These are phyloP conservation scores for Idaea straminata DNA, from an alignment of 2,888 invertebrate species.

Conservation along the genomic window DNA sequence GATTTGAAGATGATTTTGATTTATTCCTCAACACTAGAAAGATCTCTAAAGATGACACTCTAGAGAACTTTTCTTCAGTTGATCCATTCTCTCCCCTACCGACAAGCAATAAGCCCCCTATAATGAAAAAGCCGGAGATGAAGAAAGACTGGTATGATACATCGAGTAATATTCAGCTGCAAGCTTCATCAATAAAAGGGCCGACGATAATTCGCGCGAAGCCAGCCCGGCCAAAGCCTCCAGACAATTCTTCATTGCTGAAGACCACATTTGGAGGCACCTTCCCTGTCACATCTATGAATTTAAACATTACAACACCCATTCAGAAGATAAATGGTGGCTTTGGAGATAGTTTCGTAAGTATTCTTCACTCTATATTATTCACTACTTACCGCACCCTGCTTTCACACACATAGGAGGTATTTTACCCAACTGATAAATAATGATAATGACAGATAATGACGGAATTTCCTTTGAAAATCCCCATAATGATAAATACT, in stretches of 20 bases:
- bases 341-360: constrained; percentile 65
- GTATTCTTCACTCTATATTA: constrained; percentile 35
- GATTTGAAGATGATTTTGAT: constrained; percentile 92
- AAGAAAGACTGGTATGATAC: constrained; percentile 84
- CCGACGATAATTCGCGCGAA: constrained; percentile 89
- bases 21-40: constrained; percentile 78
- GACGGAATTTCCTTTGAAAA: too few relatives aligned
- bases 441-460: too few relatives aligned
- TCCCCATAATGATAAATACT: too few relatives aligned
- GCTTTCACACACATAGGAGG: not conserved
- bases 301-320: constrained; percentile 65
- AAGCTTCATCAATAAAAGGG: constrained; percentile 67
- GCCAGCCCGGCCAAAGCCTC: constrained; percentile 79
- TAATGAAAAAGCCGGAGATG: constrained; percentile 76
- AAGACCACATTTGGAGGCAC: constrained; percentile 60
- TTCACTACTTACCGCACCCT: not conserved
- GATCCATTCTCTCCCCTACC: constrained; percentile 80
- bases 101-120: constrained; percentile 48
- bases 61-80: constrained; percentile 75
- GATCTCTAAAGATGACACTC: constrained; percentile 56
- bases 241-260: constrained; percentile 67
- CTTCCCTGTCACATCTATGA: constrained; percentile 59
- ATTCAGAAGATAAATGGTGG: constrained; percentile 64
- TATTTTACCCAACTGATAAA: too few relatives aligned
- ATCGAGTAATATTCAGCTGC: constrained; percentile 71